phyloP scores from a whole-genome alignment of 2,113 vertebrate genomes.

The rat (Rattus norvegicus) region GRCr8 NC_086019.1:94896001-94896500 shows the following conservation, averaged over 20 bases:
- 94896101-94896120: not conserved
- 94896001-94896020: not conserved
- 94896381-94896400: not conserved
- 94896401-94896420: not conserved
- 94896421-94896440: not conserved
- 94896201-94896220: not conserved
- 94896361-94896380: not conserved
- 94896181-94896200: too few species aligned
- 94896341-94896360: not conserved
- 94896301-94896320: not conserved
- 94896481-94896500: not conserved
- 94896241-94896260: too few species aligned
- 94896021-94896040: not conserved
- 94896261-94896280: not conserved
- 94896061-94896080: not conserved
- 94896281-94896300: not conserved
- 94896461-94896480: not conserved
- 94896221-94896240: not conserved
- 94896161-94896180: not conserved
- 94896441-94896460: not conserved
- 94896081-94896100: not conserved
- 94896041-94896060: not conserved
- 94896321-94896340: not conserved
- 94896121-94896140: not conserved
- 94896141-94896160: too few species aligned